Conservation (phyloP, 2,113 vertebrate species). For the Cromileptes altivelis region DNA sequence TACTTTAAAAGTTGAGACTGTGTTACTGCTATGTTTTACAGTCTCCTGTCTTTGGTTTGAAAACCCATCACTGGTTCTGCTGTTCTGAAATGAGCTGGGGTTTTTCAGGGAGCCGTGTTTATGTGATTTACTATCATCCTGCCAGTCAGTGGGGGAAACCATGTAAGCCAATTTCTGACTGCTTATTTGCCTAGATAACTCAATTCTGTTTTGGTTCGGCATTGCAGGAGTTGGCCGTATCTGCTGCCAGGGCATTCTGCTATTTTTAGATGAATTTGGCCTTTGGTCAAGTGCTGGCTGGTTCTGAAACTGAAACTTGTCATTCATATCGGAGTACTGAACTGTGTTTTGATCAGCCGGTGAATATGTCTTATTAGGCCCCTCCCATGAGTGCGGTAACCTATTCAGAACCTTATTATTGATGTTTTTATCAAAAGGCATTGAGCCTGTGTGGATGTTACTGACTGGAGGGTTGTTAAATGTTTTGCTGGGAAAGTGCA, state of each 20-base stretch:
- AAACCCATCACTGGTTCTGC: conserved; percentile 84
- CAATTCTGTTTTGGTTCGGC: conserved; percentile 85
- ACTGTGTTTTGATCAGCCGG: conserved; percentile 85
- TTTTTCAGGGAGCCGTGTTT: conserved; percentile 80
- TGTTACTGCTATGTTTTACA: conserved; percentile 76
- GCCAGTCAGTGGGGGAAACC: conserved; percentile 87
- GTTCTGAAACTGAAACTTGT: conserved; percentile 88
- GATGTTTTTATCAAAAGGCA: conserved; percentile 87
- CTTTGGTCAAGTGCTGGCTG: conserved; percentile 87
- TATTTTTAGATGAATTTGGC: conserved; percentile 85
- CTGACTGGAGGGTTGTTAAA: conserved; percentile 81
- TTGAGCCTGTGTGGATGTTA: conserved; percentile 77
- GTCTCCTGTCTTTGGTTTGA: conserved; percentile 83
- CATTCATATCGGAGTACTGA: conserved; percentile 83
- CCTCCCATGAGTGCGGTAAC: conserved; percentile 90
- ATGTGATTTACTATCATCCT: conserved; percentile 84
- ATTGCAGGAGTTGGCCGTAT: conserved; percentile 82
- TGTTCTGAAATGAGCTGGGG: conserved; percentile 78
- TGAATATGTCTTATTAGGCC: conserved; percentile 85
- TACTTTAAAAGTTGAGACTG: conserved; percentile 81
- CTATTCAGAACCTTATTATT: conserved; percentile 79
- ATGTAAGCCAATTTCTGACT: conserved; percentile 89
- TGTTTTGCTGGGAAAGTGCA: conserved; percentile 90
- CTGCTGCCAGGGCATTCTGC: conserved; percentile 90
- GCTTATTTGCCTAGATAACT: conserved; percentile 87